These are phyloP conservation scores for Aphodius granarius DNA, from an alignment of 2,888 invertebrate genomes.

Conservation along the genomic window DNA sequence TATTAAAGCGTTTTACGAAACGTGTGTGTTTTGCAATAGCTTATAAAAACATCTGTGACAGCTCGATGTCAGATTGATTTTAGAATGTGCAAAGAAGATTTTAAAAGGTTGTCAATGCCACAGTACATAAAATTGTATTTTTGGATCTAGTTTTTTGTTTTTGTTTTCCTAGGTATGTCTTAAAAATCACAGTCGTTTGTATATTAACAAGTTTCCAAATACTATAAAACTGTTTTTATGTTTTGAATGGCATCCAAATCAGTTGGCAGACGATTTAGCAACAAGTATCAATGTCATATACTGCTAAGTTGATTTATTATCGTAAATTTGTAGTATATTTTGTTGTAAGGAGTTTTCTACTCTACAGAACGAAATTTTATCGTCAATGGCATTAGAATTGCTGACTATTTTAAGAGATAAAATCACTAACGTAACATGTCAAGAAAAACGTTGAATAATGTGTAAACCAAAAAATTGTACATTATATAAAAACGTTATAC, in stretches of 20 bases:
- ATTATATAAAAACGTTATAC: too few species aligned
- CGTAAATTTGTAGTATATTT: too few species aligned
- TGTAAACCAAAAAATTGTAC: too few species aligned
- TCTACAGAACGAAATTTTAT: too few species aligned
- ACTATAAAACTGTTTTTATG: neutral
- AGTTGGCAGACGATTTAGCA: neutral
- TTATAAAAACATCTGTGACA: neutral
- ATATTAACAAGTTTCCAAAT: neutral
- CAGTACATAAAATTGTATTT: too few species aligned
- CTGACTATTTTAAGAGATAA: too few species aligned
- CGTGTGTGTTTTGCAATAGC: neutral
- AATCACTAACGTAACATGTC: too few species aligned
- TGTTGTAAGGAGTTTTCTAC: too few species aligned
- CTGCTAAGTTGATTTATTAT: neutral
- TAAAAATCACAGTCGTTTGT: neutral
- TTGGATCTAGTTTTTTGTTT: too few species aligned
- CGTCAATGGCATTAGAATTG: too few species aligned
- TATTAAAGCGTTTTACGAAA: neutral
- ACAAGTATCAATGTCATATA: neutral
- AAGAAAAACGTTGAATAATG: too few species aligned
- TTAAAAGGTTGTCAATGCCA: neutral
- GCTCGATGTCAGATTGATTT: neutral
- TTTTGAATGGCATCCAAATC: neutral
- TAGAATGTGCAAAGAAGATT: neutral
- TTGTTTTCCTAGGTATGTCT: too few species aligned